Conservation (phyloP, 2,797 vertebrate species). For the Delichon dasypus region DNA sequence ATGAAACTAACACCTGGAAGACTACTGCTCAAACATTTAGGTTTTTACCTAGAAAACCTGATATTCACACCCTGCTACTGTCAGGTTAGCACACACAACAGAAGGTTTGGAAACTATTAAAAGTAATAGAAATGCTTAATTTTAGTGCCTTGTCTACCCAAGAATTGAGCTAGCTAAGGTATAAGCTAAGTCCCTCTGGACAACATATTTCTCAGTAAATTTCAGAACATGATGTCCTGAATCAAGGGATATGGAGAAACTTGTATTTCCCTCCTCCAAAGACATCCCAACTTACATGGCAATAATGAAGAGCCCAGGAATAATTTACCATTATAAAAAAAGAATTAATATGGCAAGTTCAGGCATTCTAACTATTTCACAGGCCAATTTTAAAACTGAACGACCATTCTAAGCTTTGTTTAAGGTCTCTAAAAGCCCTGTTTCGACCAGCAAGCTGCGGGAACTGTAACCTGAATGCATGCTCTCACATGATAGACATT, state of each 20-base stretch:
- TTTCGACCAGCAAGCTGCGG: background rate
- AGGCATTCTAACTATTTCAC: background rate
- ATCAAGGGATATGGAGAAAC: background rate
- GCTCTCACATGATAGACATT: background rate
- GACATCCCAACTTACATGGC: fast-evolving
- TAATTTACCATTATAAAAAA: background rate
- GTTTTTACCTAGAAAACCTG: background rate
- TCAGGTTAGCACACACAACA: background rate
- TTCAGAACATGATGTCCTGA: background rate
- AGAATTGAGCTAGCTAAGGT: background rate
- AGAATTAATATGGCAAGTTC: background rate
- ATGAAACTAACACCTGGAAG: background rate
- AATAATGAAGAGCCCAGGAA: background rate
- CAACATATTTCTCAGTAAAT: background rate
- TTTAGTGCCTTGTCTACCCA: background rate
- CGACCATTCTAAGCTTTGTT: background rate
- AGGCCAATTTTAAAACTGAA: background rate
- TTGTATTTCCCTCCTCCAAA: background rate
- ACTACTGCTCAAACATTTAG: background rate
- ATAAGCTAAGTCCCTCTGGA: background rate
- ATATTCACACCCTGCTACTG: background rate
- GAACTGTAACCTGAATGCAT: background rate
- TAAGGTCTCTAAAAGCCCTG: background rate
- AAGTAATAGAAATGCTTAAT: background rate
- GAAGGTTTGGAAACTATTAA: background rate